Conservation (phyloP, 2,797 vertebrate species). For the Echeneis naucrates region DNA sequence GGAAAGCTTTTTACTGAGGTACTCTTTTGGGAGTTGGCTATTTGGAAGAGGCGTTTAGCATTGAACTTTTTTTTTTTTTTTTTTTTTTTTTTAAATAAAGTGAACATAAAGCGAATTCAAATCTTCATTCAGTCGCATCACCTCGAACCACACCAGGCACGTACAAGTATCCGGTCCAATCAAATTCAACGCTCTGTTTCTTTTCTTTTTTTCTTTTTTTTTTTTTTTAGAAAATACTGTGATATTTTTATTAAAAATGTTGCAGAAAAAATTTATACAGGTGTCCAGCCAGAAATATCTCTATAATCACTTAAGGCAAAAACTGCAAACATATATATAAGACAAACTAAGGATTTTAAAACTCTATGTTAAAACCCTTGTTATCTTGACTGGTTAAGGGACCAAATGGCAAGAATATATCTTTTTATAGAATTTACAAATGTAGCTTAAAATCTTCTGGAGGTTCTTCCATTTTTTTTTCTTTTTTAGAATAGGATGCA, state of each 20-base stretch:
- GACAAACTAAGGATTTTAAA: constrained; percentile 85
- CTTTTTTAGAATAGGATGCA: constrained; percentile 82
- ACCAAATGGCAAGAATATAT: constrained; percentile 88
- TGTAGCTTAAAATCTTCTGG: constrained; percentile 79
- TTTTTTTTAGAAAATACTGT: constrained; percentile 96
- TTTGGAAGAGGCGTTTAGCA: too few relatives aligned
- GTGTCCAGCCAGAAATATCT: constrained; percentile 97
- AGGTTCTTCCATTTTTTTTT: constrained; percentile 53
- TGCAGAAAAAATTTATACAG: constrained; percentile 98
- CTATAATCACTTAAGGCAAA: constrained; percentile 97
- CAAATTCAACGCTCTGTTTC: background rate
- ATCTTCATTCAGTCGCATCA: background rate
- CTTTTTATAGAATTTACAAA: constrained; percentile 86
- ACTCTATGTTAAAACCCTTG: constrained; percentile 87
- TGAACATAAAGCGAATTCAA: too few relatives aligned
- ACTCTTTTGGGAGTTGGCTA: too few relatives aligned
- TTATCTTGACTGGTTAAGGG: constrained; percentile 85
- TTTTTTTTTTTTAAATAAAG: too few relatives aligned
- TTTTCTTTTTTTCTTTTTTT: constrained; percentile 11
- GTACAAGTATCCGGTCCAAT: constrained; percentile 11
- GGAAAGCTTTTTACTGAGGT: too few relatives aligned
- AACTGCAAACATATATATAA: constrained; percentile 92
- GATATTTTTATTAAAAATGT: constrained; percentile 99
- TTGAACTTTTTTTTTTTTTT: too few relatives aligned
- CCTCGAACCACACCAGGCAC: background rate